Percentiles rank a stretch among this genome's conserved stretches.
These are phyloP conservation scores for Actinia equina DNA, from an alignment of 64 coral and sea anemone species.

Conservation along the genomic window DNA sequence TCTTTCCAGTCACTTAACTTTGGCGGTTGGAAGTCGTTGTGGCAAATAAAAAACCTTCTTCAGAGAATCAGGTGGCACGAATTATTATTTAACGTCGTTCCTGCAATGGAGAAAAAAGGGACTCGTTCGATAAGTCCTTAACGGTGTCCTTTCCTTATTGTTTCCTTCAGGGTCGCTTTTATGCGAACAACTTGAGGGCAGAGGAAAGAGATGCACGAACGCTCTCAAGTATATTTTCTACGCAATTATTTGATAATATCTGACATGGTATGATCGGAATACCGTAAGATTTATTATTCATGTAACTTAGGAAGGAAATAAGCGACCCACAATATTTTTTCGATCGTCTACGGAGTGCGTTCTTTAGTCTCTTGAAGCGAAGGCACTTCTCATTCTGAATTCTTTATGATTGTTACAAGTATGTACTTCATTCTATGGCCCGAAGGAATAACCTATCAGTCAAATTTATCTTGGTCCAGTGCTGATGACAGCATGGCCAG, in stretches of 20 bases:
- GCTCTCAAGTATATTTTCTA: not conserved
- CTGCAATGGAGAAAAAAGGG: not conserved
- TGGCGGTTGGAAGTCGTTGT: not conserved
- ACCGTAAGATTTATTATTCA: no score
- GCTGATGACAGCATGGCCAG: no score
- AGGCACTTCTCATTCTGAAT: no score
- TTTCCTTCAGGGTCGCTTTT: not conserved
- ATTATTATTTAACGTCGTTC: not conserved
- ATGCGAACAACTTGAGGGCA: not conserved
- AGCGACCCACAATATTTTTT: no score
- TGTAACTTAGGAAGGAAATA: no score
- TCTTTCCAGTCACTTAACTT: not conserved
- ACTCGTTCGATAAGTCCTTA: not conserved
- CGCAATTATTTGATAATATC: not conserved
- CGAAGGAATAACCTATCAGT: no score
- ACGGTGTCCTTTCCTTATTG: not conserved
- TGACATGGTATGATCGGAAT: not conserved
- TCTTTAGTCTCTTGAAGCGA: no score
- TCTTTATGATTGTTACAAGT: no score
- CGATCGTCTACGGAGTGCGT: no score
- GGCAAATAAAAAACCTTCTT: not conserved
- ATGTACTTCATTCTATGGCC: no score
- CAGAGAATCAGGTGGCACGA: not conserved
- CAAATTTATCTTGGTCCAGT: no score
- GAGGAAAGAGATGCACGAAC: slow-evolving; percentile 2